Conservation (phyloP, 2,888 invertebrate genomes). For the Gortyna flavago region DNA sequence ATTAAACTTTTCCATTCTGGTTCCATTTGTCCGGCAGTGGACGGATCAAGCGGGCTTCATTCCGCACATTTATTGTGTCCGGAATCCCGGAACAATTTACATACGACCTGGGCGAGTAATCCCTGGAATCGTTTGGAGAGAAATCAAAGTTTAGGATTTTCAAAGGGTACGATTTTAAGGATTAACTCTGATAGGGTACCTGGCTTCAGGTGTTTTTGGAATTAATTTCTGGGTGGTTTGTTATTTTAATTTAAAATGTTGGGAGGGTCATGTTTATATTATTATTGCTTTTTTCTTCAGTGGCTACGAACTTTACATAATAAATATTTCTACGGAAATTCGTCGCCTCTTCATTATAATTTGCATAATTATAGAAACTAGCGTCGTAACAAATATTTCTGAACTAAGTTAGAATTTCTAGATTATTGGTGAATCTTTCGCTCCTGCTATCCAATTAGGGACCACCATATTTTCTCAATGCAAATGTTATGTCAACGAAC, state of each 20-base stretch:
- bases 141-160: slow-evolving; percentile 73
- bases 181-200: slow-evolving; percentile 69
- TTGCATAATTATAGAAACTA: neutral
- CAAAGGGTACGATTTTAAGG: slow-evolving; percentile 65
- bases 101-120: slow-evolving; percentile 76
- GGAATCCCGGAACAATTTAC: slow-evolving; percentile 74
- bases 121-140: slow-evolving; percentile 70
- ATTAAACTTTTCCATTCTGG: slow-evolving; percentile 70
- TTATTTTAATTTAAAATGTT: slow-evolving; percentile 56
- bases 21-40: slow-evolving; percentile 70
- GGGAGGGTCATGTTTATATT: slow-evolving; percentile 43
- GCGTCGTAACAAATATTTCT: neutral
- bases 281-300: neutral
- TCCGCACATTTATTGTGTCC: slow-evolving; percentile 71
- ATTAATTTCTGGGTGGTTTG: slow-evolving; percentile 59
- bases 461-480: slow-evolving; percentile 26
- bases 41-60: slow-evolving; percentile 69
- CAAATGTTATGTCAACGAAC: slow-evolving; percentile 27
- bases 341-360: neutral
- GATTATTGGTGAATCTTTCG: neutral
- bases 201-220: slow-evolving; percentile 65
- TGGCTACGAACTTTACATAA: neutral
- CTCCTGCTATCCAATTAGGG: slow-evolving; percentile 19
- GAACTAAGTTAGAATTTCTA: neutral
- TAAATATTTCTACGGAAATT: neutral